Evolutionary conservation across 2,113 vertebrate species (phyloP).

Genomic region (Apteryx owenii): DNA sequence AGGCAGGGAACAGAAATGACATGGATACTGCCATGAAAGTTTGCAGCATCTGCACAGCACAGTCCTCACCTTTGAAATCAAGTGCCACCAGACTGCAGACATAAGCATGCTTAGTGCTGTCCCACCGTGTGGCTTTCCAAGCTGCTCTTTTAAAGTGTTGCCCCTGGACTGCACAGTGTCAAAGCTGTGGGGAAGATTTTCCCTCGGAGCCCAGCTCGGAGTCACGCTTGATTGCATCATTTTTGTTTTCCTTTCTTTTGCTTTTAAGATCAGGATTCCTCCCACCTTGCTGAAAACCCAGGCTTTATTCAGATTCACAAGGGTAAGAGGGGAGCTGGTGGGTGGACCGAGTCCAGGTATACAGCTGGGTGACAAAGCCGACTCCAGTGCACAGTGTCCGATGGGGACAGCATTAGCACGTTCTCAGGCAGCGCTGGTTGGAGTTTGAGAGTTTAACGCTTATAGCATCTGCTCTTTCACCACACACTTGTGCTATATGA

Average conservation of each 20-base stretch:
- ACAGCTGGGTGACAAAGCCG: not conserved
- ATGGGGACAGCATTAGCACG: rapidly evolving
- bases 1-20: not conserved
- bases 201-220: not conserved
- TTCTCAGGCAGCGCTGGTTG: rapidly evolving
- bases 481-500: rapidly evolving
- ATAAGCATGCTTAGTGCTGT: not conserved
- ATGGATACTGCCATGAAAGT: not conserved
- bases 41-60: rapidly evolving
- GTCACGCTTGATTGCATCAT: not conserved
- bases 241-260: not conserved
- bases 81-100: rapidly evolving
- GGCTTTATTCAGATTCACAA: rapidly evolving
- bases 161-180: not conserved
- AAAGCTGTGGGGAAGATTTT: not conserved
- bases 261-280: not conserved
- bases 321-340: rapidly evolving
- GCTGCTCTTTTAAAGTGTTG: not conserved
- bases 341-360: not conserved
- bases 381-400: not conserved
- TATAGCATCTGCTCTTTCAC: not conserved
- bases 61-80: not conserved
- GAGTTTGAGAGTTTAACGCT: rapidly evolving
- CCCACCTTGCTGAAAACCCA: not conserved
- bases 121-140: not conserved